Conservation (phyloP, 2,113 vertebrate species). For the Cyanoramphus novaezelandiae region DNA sequence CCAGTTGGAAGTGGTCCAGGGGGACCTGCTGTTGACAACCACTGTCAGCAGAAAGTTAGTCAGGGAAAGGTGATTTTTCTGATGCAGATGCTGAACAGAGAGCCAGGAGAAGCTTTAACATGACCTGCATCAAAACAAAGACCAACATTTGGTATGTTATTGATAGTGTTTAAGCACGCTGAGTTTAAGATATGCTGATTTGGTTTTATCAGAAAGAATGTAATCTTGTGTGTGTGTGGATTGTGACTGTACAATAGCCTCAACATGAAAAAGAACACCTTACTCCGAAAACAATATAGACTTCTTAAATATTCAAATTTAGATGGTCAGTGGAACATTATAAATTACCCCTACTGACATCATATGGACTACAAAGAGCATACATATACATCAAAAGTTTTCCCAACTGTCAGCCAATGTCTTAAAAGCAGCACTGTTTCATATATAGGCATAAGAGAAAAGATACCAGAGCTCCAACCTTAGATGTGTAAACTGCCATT, state of each 20-base stretch:
- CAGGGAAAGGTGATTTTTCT: conserved; percentile 42
- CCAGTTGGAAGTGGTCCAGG: conserved; percentile 35
- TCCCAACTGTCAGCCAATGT: not conserved
- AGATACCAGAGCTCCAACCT: not conserved
- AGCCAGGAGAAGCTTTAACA: not conserved
- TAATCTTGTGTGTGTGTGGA: not conserved
- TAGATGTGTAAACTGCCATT: not conserved
- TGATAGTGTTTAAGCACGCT: not conserved
- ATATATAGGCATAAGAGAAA: not conserved
- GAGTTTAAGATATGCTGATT: not conserved
- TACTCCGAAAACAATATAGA: not conserved
- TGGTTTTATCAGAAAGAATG: not conserved
- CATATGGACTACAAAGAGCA: not conserved
- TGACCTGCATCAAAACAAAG: not conserved
- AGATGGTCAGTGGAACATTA: not conserved
- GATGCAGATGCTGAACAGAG: not conserved
- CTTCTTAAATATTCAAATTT: not conserved
- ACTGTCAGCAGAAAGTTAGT: conserved; percentile 55
- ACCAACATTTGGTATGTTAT: not conserved
- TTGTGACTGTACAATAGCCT: not conserved
- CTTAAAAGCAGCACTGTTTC: not conserved
- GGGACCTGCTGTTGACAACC: conserved; percentile 48
- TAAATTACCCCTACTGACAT: not conserved
- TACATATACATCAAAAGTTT: not conserved
- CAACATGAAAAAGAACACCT: not conserved